Evolutionary conservation across 64 coral and sea anemone species (phyloP), one percentile per base, ranked within the genome.

Genomic region (Acropora yongei): DNA sequence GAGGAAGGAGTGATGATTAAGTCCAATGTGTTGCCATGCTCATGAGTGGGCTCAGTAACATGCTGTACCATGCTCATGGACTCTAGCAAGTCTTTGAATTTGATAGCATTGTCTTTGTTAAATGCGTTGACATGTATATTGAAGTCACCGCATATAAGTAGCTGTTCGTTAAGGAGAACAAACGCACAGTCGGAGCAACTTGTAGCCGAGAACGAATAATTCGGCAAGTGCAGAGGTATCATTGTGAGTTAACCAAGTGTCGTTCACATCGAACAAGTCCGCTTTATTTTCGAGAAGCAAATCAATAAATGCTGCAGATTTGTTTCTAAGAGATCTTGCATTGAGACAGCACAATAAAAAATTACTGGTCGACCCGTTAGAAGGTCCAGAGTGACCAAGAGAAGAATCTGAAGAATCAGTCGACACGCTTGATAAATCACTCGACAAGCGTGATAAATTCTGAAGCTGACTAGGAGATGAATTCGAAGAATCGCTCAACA

Each of bases 301-400:
- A 20, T 79, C 58, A 10, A 90, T 41, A 90, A 90, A 90, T 19
- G 76, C 88, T 5, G 76, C 57, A 44, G 88, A 66, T 68, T 90
- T 90, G 46, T 68, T 73, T 68, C 44, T 78, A 8, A 90, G 48
- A 17, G 60, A 90, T 80, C 88, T 90, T 68, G 43, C 77, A 48
- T 90, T 90, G 14, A 90, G 60, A 69, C 88, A 19, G 68, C 77
- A 90, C 46, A 80, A 63, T 63, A 63, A 63, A 63, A 63, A 13
- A 13, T 63, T 14, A 63, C 58, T 63, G 58, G 58, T 10, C 11
- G 0, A 63, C 58, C 58, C 12, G 58, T 63, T 63, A 63, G 58
- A 63, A 63, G 58, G 58, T 63, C 58, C 58, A 63, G 58, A 63
- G 58, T 63, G 58, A 63, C 58, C 58, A 18, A 13, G 58, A 63